phyloP scores from a whole-genome alignment of 2,797 vertebrate species.

The Anguilla megastoma region DNA sequence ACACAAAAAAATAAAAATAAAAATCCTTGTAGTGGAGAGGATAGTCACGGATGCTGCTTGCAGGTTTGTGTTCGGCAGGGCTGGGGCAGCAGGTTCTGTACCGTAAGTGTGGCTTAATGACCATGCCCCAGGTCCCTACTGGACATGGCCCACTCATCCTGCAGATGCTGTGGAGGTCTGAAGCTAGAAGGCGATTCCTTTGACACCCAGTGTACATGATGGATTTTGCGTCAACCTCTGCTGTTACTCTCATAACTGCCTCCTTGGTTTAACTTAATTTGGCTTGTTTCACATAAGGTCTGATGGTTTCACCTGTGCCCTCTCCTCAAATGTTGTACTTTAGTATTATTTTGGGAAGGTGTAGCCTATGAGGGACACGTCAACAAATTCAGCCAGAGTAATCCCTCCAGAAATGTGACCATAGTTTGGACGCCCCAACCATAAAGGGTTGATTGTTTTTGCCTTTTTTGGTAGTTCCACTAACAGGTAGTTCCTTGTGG shows the following conservation, averaged over 20 bases:
- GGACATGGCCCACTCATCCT: neutral
- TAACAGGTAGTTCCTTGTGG: neutral
- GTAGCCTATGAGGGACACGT: neutral
- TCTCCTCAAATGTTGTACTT: neutral
- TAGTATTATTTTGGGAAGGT: neutral
- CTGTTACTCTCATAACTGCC: conserved; percentile 3
- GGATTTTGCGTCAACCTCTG: neutral
- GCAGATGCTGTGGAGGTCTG: neutral
- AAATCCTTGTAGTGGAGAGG: neutral
- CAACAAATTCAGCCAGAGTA: neutral
- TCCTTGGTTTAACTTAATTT: neutral
- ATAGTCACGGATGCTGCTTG: neutral
- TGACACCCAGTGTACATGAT: neutral
- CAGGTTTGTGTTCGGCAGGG: neutral
- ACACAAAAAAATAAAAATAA: neutral
- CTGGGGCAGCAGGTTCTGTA: neutral
- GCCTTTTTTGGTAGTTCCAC: neutral
- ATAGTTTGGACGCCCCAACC: neutral
- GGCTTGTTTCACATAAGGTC: neutral
- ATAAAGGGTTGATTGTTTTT: neutral
- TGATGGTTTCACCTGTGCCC: neutral
- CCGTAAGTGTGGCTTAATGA: neutral
- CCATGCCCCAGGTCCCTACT: neutral
- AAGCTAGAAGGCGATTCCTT: neutral
- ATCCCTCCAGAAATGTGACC: neutral